Conservation (phyloP, 2,888 invertebrate species). For the Microdon myrmicae region DNA sequence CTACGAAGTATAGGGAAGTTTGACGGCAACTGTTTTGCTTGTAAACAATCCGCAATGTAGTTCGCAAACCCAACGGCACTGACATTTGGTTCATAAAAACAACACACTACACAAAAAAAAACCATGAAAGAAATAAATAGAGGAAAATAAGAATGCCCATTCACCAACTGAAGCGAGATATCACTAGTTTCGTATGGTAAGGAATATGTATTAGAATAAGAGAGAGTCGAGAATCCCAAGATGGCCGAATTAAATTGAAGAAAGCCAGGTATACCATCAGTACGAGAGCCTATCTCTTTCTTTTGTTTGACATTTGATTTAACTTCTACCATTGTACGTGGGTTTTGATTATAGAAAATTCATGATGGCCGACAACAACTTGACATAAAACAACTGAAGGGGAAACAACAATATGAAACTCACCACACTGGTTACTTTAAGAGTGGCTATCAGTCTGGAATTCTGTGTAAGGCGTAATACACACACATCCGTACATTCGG, state of each 20-base stretch:
- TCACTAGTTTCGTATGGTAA: background rate
- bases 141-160: too few species aligned
- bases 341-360: conserved; percentile 14
- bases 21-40: too few species aligned
- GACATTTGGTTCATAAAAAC: conserved; percentile 1
- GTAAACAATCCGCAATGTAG: background rate
- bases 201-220: conserved; percentile 9
- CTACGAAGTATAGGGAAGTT: too few species aligned
- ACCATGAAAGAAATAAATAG: conserved; percentile 17
- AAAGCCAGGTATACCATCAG: conserved; percentile 3
- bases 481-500: background rate
- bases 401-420: conserved; percentile 30
- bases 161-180: conserved; percentile 14
- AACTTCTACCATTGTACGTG: background rate
- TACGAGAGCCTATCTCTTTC: background rate
- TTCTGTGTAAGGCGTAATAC: background rate
- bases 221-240: conserved; percentile 18
- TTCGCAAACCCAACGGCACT: conserved; percentile 1
- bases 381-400: conserved; percentile 27
- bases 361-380: conserved; percentile 42
- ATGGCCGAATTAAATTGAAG: conserved; percentile 37
- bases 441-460: conserved; percentile 3
- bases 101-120: background rate
- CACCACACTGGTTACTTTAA: conserved; percentile 41
- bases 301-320: background rate